Evolutionary conservation across 2,797 vertebrate genomes (phyloP), one percentile per base, ranked within the genome.

Genomic region (Myotis daubentonii): DNA sequence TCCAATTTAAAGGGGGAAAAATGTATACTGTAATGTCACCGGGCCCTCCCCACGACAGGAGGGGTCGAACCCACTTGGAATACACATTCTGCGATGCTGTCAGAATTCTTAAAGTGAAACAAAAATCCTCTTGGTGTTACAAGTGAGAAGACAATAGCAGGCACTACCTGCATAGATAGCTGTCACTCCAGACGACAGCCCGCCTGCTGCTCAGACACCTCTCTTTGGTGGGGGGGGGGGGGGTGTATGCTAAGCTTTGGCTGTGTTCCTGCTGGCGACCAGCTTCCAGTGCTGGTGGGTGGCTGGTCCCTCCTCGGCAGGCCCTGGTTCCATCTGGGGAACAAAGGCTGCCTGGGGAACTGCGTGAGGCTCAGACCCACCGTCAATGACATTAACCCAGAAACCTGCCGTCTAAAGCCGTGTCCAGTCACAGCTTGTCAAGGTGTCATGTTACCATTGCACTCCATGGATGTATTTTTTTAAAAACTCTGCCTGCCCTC

Each of bases 81-180:
- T 85, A 62, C 3, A 89, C 95, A 60, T 96, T 87, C 81, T 92
- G 92, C 96, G 94, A 97, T 94, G 96, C 94, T 41, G 8, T 96
- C 95, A 97, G 97, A 97, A 96, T 96, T 96, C 95, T 97, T 93
- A 92, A 72, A 95, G 93, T 95, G 95, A 97, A 96, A 97, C 96
- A 96, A 96, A 97, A 98, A 97, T 44, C 84, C 94, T 55, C 97
- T 94, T 82, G 95, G 91, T 96, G 70, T 94, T 91, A 71, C 53
- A 93, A 95, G 95, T 68, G 84, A 92, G 94, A 75, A 98, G 97
- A 98, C 96, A 97, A 97, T 94, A 97, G 91, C 96, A 97, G 81
- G 47, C 80, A 66, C 80, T 49, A 91, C 88, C 94, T 96, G 93
- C 96, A 97, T 82, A 96, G 97, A 97, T 72, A 96, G 96, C 96